Evolutionary conservation across 2,113 vertebrate genomes (phyloP).

Genomic region (Limanda limanda): DNA sequence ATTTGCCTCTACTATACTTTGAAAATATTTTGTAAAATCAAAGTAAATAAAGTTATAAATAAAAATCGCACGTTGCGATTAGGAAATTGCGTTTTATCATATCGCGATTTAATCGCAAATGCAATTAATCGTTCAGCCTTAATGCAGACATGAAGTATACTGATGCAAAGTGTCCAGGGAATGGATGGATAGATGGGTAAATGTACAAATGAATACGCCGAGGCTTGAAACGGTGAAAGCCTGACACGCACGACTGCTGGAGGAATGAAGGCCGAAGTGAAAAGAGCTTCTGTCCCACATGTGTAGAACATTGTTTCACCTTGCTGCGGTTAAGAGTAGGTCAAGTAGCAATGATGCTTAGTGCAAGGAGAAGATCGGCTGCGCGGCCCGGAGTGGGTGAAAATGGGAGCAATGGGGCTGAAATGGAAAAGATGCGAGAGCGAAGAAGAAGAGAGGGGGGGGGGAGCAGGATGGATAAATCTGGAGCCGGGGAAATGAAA

Average conservation of each 20-base stretch:
- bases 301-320: constrained; percentile 65
- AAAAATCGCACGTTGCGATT: too few relatives aligned
- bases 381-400: constrained; percentile 32
- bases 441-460: too few relatives aligned
- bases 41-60: too few relatives aligned
- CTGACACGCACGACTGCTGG: constrained; percentile 2
- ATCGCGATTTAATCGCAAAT: too few relatives aligned
- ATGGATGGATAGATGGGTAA: constrained; percentile 38
- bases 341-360: constrained; percentile 64
- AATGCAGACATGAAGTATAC: constrained; percentile 11
- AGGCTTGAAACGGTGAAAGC: constrained; percentile 7
- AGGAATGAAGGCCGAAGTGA: constrained; percentile 1
- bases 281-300: constrained; percentile 47
- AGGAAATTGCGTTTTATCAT: too few relatives aligned
- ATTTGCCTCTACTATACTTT: too few relatives aligned
- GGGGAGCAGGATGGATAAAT: constrained; percentile 53
- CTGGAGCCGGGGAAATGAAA: constrained; percentile 48
- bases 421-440: constrained; percentile 54
- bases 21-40: too few relatives aligned
- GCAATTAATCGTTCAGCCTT: too few relatives aligned
- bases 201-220: constrained; percentile 37
- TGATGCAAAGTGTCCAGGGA: constrained; percentile 32
- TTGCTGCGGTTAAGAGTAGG: constrained; percentile 62
- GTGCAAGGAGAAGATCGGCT: constrained; percentile 46
- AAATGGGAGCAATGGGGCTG: constrained; percentile 65